Base-by-base conservation (phyloP, 1,140 invertebrate genomes). In the Tetraneura akinire region DNA sequence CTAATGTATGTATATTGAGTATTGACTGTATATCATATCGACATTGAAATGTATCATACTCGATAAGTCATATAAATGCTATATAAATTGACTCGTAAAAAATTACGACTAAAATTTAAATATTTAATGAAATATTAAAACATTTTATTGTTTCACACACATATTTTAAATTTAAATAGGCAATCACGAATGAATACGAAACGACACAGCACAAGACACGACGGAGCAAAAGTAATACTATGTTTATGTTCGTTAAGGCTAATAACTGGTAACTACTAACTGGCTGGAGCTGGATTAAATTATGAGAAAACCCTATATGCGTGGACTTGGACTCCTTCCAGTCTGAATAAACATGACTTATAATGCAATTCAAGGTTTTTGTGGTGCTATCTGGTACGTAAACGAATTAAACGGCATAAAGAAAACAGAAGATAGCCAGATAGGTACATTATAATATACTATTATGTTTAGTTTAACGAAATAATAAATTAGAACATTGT, bases 291-390 rank as follows among this genome's bases (percentile, higher is more conserved):
- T 60, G 53, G 74, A 78, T 78, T 78, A 62, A 60, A 78, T 29
- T 78, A 45, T n/a, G 42, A 62, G 55, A 57, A 78, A 29, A 74
- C n/a, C 51, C 51, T 55, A 78, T 78, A 78, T 78, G 55, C 55
- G 55, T 16, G 37, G 53, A 78, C 55, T 78, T 78, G 74, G 74
- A 78, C 74, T 78, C 74, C 74, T 78, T 78, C 74, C 74, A 78
- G 74, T 78, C 74, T 60, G 32, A 78, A 47, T 47, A 78, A 37
- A 60, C 37, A 60, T 26, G 21, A 23, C 42, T 74, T 55, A 26
- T 73, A 16, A 16, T 21, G 21, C 3, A 57, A 55, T 76, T 57
- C 74, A 78, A 78, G 53, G 74, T 78, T 78, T 78, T 78, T n/a
- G 74, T 78, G 74, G 74, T 78, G 74, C 74, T 60, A 78, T 78